Conservation (phyloP, 2,888 invertebrate genomes). For the Epistrophe eligans region DNA sequence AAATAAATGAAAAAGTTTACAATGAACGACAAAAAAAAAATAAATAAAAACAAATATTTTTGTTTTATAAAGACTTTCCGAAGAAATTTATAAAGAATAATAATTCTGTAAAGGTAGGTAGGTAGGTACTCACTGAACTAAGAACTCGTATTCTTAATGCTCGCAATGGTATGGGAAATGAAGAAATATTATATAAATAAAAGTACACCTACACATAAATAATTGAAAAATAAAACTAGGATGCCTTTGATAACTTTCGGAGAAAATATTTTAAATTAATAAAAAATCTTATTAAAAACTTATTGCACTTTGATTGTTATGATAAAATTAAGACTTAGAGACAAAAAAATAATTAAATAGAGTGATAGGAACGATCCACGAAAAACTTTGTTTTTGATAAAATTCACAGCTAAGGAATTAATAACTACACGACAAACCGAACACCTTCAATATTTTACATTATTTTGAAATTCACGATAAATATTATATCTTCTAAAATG, state of each 20-base stretch:
- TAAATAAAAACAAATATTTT: conserved; percentile 26
- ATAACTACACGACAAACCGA: too few species aligned
- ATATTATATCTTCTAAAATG: too few species aligned
- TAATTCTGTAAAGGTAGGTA: not conserved
- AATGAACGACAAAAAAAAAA: not conserved
- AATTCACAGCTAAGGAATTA: too few species aligned
- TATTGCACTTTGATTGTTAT: not conserved
- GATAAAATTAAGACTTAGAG: not conserved
- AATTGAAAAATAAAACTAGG: conserved; percentile 14
- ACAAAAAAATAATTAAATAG: too few species aligned
- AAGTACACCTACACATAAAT: not conserved
- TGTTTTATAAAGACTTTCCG: not conserved
- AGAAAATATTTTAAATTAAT: not conserved
- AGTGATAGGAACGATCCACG: too few species aligned
- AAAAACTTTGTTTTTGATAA: too few species aligned
- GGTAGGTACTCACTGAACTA: not conserved
- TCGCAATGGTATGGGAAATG: not conserved
- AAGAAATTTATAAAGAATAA: not conserved
- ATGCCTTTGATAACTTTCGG: conserved; percentile 37
- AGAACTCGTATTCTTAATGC: not conserved
- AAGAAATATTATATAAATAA: not conserved
- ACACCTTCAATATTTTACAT: too few species aligned
- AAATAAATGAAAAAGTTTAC: not conserved
- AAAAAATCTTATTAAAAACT: not conserved
- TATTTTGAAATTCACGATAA: too few species aligned